Conservation (phyloP, 1,140 invertebrate species). For the Drosophila kikkawai region DNA sequence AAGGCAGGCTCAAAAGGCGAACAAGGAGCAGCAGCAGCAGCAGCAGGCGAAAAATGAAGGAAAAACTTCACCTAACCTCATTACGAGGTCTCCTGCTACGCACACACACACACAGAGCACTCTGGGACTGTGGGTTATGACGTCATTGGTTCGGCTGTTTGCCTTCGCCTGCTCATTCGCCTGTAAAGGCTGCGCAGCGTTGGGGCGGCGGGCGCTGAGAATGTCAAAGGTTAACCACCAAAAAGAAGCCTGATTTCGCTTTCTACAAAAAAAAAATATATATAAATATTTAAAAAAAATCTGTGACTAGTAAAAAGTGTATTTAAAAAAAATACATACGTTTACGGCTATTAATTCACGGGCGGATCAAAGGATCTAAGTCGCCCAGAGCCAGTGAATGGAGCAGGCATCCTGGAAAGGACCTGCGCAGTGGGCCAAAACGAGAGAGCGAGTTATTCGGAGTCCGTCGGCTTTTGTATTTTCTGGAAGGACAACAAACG, state of each 20-base stretch:
- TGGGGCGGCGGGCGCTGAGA: constrained; percentile 12
- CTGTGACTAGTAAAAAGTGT: not conserved
- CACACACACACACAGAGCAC: constrained; percentile 12
- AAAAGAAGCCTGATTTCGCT: not conserved
- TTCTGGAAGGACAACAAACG: constrained; percentile 55
- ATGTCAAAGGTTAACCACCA: constrained; percentile 34
- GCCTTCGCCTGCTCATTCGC: constrained; percentile 62
- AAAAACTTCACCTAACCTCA: constrained; percentile 78
- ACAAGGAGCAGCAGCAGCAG: constrained; percentile 26
- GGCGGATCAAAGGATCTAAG: constrained; percentile 47
- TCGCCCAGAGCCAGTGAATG: constrained; percentile 30
- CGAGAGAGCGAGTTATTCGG: constrained; percentile 18
- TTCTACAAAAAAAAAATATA: not conserved
- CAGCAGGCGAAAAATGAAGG: constrained; percentile 32
- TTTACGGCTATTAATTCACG: constrained; percentile 15
- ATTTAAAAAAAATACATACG: not conserved
- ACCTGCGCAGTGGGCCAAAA: constrained; percentile 24
- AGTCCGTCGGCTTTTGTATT: constrained; percentile 26
- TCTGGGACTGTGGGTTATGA: constrained; percentile 48
- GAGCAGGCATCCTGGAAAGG: constrained; percentile 38
- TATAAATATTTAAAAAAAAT: not conserved
- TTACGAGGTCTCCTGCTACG: constrained; percentile 62
- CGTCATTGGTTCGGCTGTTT: constrained; percentile 74
- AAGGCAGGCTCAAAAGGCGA: constrained; percentile 39
- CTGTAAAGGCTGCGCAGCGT: constrained; percentile 62